Percentiles rank a stretch among this genome's conserved stretches.
phyloP scores from a whole-genome alignment of 2,113 vertebrate genomes.

The Oreotrochilus melanogaster region DNA sequence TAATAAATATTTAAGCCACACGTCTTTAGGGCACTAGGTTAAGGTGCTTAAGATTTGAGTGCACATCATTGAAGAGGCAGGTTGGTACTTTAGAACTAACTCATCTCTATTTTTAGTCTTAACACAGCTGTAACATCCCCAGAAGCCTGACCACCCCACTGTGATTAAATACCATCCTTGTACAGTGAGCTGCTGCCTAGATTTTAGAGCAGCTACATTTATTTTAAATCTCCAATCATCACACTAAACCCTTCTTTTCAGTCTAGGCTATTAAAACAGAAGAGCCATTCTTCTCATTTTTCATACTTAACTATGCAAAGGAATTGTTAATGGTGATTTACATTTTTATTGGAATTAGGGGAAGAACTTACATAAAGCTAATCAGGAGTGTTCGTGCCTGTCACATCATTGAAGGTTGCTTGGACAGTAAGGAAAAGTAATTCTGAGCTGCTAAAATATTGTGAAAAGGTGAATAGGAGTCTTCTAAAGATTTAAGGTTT shows the following conservation, averaged over 20 bases:
- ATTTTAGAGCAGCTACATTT: conserved; percentile 35
- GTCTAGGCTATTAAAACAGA: conserved; percentile 15
- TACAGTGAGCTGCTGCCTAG: conserved; percentile 2
- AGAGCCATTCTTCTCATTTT: neutral
- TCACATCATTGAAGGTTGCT: neutral
- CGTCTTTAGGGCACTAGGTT: neutral
- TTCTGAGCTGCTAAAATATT: neutral
- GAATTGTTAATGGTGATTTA: conserved; percentile 36
- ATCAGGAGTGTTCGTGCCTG: conserved; percentile 16
- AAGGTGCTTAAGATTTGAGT: conserved; percentile 28
- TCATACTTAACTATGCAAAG: conserved; percentile 15
- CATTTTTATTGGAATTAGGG: conserved; percentile 56
- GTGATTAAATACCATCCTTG: conserved; percentile 51
- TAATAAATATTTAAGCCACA: conserved; percentile 17
- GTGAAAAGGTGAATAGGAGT: neutral
- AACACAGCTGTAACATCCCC: neutral
- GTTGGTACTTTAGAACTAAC: conserved; percentile 21
- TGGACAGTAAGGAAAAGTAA: neutral
- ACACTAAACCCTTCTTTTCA: neutral
- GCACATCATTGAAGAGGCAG: conserved; percentile 9
- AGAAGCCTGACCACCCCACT: conserved; percentile 43
- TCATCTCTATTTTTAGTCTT: conserved; percentile 57
- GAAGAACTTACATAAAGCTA: neutral
- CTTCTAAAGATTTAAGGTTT: neutral
- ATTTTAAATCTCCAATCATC: conserved; percentile 6